A percentile compares a stretch with the other conserved stretches of the same genome.
These are phyloP conservation scores for Drosophila ananassae DNA, from an alignment of 1,140 invertebrate species.

Conservation along the genomic window DNA sequence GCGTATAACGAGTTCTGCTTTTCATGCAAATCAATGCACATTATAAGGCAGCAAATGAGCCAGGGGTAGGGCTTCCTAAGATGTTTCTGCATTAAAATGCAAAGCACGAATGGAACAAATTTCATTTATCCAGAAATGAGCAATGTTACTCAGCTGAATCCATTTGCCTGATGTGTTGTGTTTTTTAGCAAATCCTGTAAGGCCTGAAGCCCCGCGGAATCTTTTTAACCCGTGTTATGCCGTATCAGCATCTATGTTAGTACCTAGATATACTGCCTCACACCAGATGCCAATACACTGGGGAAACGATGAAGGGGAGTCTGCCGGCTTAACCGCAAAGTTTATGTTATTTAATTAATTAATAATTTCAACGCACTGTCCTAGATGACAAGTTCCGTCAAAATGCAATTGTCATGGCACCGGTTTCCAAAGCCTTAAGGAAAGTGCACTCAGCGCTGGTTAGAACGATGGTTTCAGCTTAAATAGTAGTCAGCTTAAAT, in stretches of 20 bases:
- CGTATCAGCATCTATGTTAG: slow-evolving; percentile 29
- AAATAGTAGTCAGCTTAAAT: too few relatives aligned
- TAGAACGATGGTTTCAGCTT: too few relatives aligned
- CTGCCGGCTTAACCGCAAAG: slow-evolving; percentile 15
- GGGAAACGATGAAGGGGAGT: background rate
- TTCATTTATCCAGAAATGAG: slow-evolving; percentile 48
- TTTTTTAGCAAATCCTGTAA: slow-evolving; percentile 35
- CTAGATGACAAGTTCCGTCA: too few relatives aligned
- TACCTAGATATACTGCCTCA: background rate
- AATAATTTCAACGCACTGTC: too few relatives aligned
- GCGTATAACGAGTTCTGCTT: slow-evolving; percentile 67
- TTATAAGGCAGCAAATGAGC: slow-evolving; percentile 62
- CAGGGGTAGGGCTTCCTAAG: slow-evolving; percentile 20
- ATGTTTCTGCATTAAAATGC: slow-evolving; percentile 51
- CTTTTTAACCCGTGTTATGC: slow-evolving; percentile 22
- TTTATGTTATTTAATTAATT: slow-evolving; percentile 25
- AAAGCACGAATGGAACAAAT: slow-evolving; percentile 57
- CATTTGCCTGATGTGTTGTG: slow-evolving; percentile 41
- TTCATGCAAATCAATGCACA: slow-evolving; percentile 63
- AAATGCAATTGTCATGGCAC: too few relatives aligned
- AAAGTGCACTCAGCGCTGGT: too few relatives aligned
- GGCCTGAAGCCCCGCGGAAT: slow-evolving; percentile 5
- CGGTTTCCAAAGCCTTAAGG: too few relatives aligned
- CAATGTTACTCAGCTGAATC: slow-evolving; percentile 44
- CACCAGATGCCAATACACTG: slow-evolving; percentile 16